phyloP scores from a whole-genome alignment of 2,888 invertebrate genomes.

The Maniola hyperantus region DNA sequence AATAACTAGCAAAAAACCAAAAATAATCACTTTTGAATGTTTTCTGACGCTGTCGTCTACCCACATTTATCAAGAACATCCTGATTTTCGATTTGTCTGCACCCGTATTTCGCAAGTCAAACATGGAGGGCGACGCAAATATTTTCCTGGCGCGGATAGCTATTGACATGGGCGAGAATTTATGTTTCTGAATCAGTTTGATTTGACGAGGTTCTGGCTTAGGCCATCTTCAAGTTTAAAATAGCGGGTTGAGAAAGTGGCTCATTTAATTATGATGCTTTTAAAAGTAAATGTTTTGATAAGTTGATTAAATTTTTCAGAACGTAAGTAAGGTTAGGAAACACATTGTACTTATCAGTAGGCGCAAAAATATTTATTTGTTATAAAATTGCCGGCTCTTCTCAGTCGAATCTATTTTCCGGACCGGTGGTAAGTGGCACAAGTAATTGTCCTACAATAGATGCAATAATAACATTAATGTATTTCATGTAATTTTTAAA shows the following conservation, averaged over 20 bases:
- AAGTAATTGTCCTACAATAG: too few relatives aligned
- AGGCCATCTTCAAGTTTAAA: conserved; percentile 11
- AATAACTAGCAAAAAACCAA: background rate
- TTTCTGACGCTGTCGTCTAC: background rate
- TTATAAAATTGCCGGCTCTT: too few relatives aligned
- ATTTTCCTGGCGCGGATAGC: conserved; percentile 41
- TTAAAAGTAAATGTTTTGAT: too few relatives aligned
- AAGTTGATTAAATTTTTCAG: too few relatives aligned
- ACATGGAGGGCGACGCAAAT: conserved; percentile 37
- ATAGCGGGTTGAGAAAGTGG: background rate
- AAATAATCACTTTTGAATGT: background rate
- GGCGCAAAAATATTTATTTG: too few relatives aligned
- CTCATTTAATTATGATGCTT: background rate
- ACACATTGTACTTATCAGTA: too few relatives aligned
- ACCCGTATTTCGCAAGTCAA: conserved; percentile 40
- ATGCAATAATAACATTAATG: too few relatives aligned
- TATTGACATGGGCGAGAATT: conserved; percentile 40
- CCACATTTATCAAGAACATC: conserved; percentile 15
- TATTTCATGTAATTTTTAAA: too few relatives aligned
- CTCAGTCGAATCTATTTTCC: too few relatives aligned
- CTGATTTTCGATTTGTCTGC: conserved; percentile 32
- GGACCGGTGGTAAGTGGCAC: too few relatives aligned
- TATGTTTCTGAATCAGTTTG: conserved; percentile 39
- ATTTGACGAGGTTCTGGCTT: conserved; percentile 29
- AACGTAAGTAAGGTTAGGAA: too few relatives aligned